Percentiles rank a stretch among this genome's conserved stretches.
These are phyloP conservation scores for Sebastes hubbsi DNA, from an alignment of 2,797 vertebrate genomes.

Conservation along the genomic window DNA sequence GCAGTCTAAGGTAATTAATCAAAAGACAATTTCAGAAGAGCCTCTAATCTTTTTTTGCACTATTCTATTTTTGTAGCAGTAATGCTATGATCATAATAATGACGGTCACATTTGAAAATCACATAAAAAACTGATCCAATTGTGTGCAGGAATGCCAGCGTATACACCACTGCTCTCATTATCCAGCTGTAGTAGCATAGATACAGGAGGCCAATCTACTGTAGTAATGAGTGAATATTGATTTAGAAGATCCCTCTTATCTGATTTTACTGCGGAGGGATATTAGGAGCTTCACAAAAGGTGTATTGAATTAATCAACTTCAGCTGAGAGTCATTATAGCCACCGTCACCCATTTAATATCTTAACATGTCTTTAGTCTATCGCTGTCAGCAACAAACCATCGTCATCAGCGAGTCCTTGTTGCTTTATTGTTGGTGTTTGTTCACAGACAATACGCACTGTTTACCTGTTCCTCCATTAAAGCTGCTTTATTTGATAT, in stretches of 20 bases:
- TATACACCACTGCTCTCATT: conserved; percentile 37
- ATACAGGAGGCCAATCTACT: conserved; percentile 62
- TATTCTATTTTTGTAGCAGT: background rate
- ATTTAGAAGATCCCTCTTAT: conserved; percentile 75
- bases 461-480: background rate
- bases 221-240: conserved; percentile 80
- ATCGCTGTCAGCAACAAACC: conserved; percentile 1
- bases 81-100: conserved; percentile 11
- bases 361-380: conserved; percentile 25
- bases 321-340: conserved; percentile 58
- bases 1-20: too few species aligned
- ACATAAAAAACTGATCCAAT: conserved; percentile 47
- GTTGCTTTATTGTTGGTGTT: conserved; percentile 2
- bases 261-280: conserved; percentile 74
- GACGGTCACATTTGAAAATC: conserved; percentile 31
- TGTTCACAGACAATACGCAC: background rate
- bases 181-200: conserved; percentile 20
- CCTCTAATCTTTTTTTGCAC: too few species aligned
- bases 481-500: conserved; percentile 18
- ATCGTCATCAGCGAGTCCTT: conserved; percentile 3
- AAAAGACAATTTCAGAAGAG: too few species aligned
- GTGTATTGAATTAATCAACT: conserved; percentile 79
- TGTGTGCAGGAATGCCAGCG: conserved; percentile 30
- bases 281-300: conserved; percentile 75
- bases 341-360: conserved; percentile 33